Evolutionary conservation across 2,113 vertebrate genomes (phyloP).

Genomic region (Chascanopsetta lugubris): DNA sequence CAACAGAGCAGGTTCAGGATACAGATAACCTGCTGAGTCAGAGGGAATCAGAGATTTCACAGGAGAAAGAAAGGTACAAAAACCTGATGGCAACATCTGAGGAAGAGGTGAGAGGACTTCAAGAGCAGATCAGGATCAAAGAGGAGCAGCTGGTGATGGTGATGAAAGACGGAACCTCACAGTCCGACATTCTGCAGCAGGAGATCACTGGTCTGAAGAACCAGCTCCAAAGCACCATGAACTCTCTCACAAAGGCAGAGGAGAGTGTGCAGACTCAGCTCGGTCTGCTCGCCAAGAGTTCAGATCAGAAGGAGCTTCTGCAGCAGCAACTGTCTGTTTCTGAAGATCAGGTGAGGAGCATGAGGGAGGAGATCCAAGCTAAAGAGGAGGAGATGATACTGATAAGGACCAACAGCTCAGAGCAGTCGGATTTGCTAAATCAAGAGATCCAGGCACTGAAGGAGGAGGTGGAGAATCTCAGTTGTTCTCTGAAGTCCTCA

Average conservation of each 20-base stretch:
- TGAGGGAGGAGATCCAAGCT: constrained; percentile 33
- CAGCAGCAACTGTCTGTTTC: constrained; percentile 31
- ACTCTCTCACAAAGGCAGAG: constrained; percentile 50
- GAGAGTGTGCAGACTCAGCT: constrained; percentile 32
- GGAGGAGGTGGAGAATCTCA: constrained; percentile 71
- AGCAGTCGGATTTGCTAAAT: constrained; percentile 22
- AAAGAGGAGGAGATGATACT: constrained; percentile 53
- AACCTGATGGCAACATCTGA: constrained; percentile 21
- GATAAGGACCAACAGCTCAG: too few species aligned
- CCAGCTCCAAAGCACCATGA: constrained; percentile 59
- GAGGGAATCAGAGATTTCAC: constrained; percentile 51
- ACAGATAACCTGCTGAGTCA: constrained; percentile 48
- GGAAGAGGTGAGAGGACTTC: constrained; percentile 49
- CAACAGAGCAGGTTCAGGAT: constrained; percentile 49
- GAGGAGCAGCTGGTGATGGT: constrained; percentile 68
- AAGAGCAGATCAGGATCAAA: constrained; percentile 78
- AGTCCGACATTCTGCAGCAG: constrained; percentile 42
- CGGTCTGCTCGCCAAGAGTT: neutral
- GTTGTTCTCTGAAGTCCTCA: constrained; percentile 65
- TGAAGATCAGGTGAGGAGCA: constrained; percentile 24
- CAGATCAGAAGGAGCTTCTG: constrained; percentile 67
- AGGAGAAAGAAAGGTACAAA: constrained; percentile 30
- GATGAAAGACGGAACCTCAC: constrained; percentile 50
- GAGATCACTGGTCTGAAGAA: constrained; percentile 64
- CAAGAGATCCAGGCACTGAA: constrained; percentile 73